Conservation (phyloP, 2,888 invertebrate genomes). For the Stenichneumon culpator region DNA sequence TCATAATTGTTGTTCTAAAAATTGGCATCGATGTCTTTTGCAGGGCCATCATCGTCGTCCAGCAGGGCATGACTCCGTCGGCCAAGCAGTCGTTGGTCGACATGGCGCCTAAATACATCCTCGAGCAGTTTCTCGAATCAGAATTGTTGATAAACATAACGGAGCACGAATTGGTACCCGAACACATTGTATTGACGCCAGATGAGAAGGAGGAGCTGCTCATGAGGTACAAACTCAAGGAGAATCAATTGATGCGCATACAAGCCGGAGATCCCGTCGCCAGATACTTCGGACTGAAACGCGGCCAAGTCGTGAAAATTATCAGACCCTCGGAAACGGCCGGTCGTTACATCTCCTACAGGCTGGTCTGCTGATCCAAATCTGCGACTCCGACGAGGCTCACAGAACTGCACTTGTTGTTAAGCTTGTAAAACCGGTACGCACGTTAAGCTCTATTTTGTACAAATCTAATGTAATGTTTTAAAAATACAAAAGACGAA, state of each 20-base stretch:
- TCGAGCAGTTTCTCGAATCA: conserved; percentile 98
- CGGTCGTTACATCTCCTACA: conserved; percentile 98
- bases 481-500: conserved; percentile 14
- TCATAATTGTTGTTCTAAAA: background rate
- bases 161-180: conserved; percentile 99
- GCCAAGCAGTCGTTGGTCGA: conserved; percentile 98
- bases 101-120: conserved; percentile 99
- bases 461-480: conserved; percentile 58
- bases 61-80: conserved; percentile 99
- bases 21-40: conserved; percentile 44
- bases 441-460: conserved; percentile 54
- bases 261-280: conserved; percentile 99
- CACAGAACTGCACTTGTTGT: background rate
- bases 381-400: background rate
- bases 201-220: conserved; percentile 99
- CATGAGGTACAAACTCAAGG: conserved; percentile 98
- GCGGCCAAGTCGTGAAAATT: conserved; percentile 99
- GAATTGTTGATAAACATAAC: conserved; percentile 99
- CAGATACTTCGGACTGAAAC: conserved; percentile 98
- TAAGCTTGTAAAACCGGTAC: conserved; percentile 35
- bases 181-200: conserved; percentile 99
- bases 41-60: conserved; percentile 98
- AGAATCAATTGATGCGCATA: conserved; percentile 99
- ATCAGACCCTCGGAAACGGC: conserved; percentile 99
- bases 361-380: conserved; percentile 92